phyloP scores from a whole-genome alignment of 2,888 invertebrate species.

The Thelaira solivaga region DNA sequence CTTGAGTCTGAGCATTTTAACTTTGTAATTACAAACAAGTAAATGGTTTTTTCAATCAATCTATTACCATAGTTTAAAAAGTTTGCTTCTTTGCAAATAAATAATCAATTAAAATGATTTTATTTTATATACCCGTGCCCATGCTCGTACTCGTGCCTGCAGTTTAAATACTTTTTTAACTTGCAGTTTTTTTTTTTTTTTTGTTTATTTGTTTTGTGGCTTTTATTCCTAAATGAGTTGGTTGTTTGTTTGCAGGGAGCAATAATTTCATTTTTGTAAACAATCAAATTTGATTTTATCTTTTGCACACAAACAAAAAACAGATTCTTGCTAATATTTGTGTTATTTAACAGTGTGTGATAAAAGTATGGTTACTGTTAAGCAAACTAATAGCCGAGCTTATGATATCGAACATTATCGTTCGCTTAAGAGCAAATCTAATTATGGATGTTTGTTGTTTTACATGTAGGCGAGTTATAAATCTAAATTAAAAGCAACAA shows the following conservation, averaged over 20 bases:
- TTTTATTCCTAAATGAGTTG: not conserved
- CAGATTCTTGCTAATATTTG: not conserved
- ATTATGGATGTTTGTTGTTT: no score
- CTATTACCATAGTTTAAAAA: not conserved
- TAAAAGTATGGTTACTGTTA: not conserved
- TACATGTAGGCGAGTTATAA: no score
- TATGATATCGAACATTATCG: no score
- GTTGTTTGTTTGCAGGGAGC: not conserved
- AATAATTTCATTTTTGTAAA: constrained; percentile 31
- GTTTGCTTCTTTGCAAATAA: not conserved
- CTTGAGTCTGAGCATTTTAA: not conserved
- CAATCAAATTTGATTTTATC: constrained; percentile 29
- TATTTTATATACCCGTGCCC: no score
- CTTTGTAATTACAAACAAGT: not conserved
- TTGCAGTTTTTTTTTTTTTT: not conserved
- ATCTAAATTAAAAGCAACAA: no score
- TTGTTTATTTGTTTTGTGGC: not conserved
- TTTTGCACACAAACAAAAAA: not conserved
- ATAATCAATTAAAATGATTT: not conserved
- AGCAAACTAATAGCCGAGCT: no score
- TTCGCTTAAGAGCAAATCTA: no score
- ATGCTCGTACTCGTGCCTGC: not conserved
- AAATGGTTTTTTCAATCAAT: not conserved
- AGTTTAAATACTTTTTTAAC: not conserved
- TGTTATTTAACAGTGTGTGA: not conserved